A percentile compares a stretch with the other conserved stretches of the same genome.
These are phyloP conservation scores for Argyresthia albistria DNA, from an alignment of 2,888 invertebrate species.

Conservation along the genomic window DNA sequence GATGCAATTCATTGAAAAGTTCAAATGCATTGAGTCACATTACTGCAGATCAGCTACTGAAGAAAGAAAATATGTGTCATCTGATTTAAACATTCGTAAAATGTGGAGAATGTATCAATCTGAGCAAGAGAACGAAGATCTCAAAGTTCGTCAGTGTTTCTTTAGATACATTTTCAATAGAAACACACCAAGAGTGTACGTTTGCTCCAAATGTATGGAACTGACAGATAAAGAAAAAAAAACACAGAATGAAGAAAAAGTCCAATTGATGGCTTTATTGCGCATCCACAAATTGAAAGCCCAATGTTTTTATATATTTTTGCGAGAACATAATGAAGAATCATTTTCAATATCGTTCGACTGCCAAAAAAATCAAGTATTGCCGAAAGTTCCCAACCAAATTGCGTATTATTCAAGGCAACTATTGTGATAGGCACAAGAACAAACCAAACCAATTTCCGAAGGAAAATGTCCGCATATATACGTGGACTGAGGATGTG, in stretches of 20 bases:
- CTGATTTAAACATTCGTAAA: slow-evolving; percentile 6
- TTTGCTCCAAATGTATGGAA: slow-evolving; percentile 12
- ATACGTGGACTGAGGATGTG: slow-evolving; percentile 14
- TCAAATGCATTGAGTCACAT: slow-evolving; percentile 8
- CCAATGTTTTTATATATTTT: background rate
- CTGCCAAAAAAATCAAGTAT: background rate
- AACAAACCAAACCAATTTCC: background rate
- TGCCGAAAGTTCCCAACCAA: slow-evolving; percentile 12
- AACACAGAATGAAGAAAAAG: slow-evolving; percentile 1
- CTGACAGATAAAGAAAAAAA: slow-evolving; percentile 9
- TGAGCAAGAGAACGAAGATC: slow-evolving; percentile 6
- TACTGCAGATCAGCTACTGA: slow-evolving; percentile 7
- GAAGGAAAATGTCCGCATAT: slow-evolving; percentile 14
- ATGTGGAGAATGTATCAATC: slow-evolving; percentile 8
- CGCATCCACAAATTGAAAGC: background rate
- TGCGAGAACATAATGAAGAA: background rate
- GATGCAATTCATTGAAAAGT: slow-evolving; percentile 8
- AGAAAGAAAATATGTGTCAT: slow-evolving; percentile 3
- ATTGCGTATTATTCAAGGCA: slow-evolving; percentile 8
- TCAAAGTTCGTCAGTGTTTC: slow-evolving; percentile 1
- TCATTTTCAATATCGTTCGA: background rate
- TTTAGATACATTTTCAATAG: slow-evolving; percentile 11
- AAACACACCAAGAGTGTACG: slow-evolving; percentile 10
- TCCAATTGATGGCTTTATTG: background rate
- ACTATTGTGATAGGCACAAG: slow-evolving; percentile 6